A percentile compares a stretch with the other conserved stretches of the same genome.
Conservation (phyloP, 2,888 invertebrate species). For the Caenorhabditis zanzibari region DNA sequence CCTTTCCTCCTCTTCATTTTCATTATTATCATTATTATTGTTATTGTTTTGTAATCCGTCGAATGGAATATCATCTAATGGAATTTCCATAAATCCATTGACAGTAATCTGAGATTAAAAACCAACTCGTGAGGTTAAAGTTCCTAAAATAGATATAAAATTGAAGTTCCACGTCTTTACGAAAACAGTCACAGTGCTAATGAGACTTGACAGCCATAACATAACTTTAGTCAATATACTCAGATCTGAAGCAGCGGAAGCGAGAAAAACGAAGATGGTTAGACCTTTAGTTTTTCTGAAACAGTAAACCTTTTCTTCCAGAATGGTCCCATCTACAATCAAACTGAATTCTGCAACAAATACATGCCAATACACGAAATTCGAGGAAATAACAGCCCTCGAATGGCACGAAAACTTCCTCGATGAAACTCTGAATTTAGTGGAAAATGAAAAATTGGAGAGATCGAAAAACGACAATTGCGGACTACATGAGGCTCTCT, state of each 20-base stretch:
- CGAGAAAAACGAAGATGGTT: too few relatives aligned
- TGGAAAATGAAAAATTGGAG: background rate
- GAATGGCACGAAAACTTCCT: conserved; percentile 13
- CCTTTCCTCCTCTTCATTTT: background rate
- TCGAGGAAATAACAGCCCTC: background rate
- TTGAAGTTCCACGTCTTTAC: too few relatives aligned
- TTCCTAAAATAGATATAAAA: too few relatives aligned
- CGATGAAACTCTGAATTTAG: conserved; percentile 3
- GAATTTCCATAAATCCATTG: background rate
- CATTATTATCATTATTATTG: conserved; percentile 21
- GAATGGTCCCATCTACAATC: conserved; percentile 20
- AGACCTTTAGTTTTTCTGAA: too few relatives aligned
- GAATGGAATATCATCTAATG: conserved; percentile 8
- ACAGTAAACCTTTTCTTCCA: background rate
- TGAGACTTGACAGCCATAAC: too few relatives aligned
- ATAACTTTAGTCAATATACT: too few relatives aligned
- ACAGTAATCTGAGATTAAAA: background rate
- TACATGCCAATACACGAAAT: conserved; percentile 1
- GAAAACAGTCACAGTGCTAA: too few relatives aligned
- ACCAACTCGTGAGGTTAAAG: too few relatives aligned
- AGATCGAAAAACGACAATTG: background rate
- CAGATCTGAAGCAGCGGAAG: too few relatives aligned
- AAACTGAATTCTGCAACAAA: conserved; percentile 23
- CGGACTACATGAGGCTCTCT: background rate
- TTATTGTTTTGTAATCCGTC: background rate